Evolutionary conservation across 1,140 invertebrate genomes (phyloP), one percentile per base, ranked within the genome.

Genomic region (Aphis gossypii): DNA sequence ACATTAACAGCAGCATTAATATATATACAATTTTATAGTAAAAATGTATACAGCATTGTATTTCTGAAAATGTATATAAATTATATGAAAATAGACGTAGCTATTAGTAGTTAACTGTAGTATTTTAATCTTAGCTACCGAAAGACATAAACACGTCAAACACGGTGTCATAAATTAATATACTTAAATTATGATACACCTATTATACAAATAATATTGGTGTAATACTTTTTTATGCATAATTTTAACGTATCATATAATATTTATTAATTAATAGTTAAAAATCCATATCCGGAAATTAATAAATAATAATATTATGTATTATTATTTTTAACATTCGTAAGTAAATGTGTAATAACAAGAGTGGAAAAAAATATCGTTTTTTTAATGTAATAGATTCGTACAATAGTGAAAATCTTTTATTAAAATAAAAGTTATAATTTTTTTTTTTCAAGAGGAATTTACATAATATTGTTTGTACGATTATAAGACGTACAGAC

Each of bases 391-490:
- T 44, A 84, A 38, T 38, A 35, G 21, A 9, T 23, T 9, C 83
- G 83, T 3, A 0, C 60, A n/a, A n/a, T n/a, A 68, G 30, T n/a
- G 11, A 9, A 84, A 25, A 84, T 41, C 41, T 84, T 84, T 84
- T 44, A 84, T 84, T 44, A 21, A 44, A 44, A 84, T 84, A 84
- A 84, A 44, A 84, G 83, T 84, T 44, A 41, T 44, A 25, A 84
- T 44, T 30, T 84, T 25, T 83, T 84, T 84, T 84, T 84, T 41
- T 44, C 9, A 84, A 84, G 23, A 23, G 23, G 86, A 48, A 48
- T 87, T 35, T 48, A n/a, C 44, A 87, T 87, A 87, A 87, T 87
- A 87, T 87, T 48, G 30, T 87, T 87, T 46, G 41, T 30, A 41
- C 25, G 1, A 84, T 44, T 84, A 21, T 38, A 38, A 60, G 84